These are phyloP conservation scores for Oasisia sp. DNA, from an alignment of 2,888 invertebrate genomes.

Conservation along the genomic window DNA sequence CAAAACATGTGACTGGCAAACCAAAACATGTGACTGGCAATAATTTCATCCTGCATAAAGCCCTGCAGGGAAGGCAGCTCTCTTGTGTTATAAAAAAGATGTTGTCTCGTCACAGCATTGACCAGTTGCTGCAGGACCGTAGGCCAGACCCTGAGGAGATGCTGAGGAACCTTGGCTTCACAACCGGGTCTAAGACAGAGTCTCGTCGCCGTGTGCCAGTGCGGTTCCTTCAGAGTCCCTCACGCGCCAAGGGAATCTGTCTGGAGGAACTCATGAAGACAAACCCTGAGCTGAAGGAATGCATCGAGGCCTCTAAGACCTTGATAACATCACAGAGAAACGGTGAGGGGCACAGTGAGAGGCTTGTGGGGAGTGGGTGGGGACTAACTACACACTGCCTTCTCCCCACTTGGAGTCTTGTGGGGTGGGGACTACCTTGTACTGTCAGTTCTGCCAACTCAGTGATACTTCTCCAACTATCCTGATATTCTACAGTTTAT, in stretches of 20 bases:
- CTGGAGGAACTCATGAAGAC: slow-evolving; percentile 22
- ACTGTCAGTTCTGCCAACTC: no score
- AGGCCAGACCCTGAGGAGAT: slow-evolving; percentile 91
- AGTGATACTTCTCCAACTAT: no score
- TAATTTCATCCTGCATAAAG: no score
- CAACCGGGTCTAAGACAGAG: neutral
- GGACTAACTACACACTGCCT: no score
- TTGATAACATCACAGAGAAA: neutral
- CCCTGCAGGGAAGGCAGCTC: neutral
- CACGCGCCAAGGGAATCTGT: slow-evolving; percentile 23
- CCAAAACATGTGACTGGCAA: no score
- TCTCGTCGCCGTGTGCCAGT: slow-evolving; percentile 23
- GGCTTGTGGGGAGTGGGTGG: no score
- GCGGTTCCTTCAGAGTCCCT: slow-evolving; percentile 24
- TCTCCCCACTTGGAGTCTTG: no score
- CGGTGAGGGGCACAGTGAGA: neutral
- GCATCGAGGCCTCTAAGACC: neutral
- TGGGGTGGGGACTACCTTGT: no score
- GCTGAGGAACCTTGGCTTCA: slow-evolving; percentile 74
- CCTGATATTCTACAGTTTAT: no score
- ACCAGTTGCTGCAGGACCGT: slow-evolving; percentile 78
- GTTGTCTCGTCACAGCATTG: slow-evolving; percentile 49
- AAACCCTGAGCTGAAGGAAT: slow-evolving; percentile 24
- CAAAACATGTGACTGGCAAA: no score
- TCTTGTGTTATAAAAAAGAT: neutral